Evolutionary conservation across 2,888 invertebrate genomes (phyloP), one percentile per base, ranked within the genome.

Genomic region (Anthoptus insignis): DNA sequence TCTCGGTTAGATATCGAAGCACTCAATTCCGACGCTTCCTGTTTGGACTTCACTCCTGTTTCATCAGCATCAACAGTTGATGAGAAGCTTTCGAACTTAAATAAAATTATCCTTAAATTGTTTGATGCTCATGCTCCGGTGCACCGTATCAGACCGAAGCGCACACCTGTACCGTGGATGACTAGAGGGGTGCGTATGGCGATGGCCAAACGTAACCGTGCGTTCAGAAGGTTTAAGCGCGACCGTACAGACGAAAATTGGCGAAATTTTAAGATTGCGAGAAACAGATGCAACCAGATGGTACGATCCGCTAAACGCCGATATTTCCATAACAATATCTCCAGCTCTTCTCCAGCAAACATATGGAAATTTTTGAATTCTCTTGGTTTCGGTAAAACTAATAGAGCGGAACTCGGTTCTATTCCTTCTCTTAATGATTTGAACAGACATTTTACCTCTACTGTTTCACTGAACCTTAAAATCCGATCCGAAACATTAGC

Each of bases 281-380:
- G n/a, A n/a, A n/a, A n/a, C n/a, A n/a, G n/a, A n/a, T n/a, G n/a
- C n/a, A n/a, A n/a, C n/a, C n/a, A n/a, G n/a, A n/a, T n/a, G n/a
- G n/a, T n/a, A n/a, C n/a, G 59, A 14, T 22, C 52, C 3, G 59
- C 59, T 19, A 59, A 59, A 16, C 50, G 59, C 13, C 59, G 50
- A 7, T 37, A 59, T 22, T 22, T 50, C 14, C 29, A 50, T 16
- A 19, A 13, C 1, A 24, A 37, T 29, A 16, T 59, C 6, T 24
- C 3, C 7, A 16, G 9, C 2, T 32, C 32, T 32, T 32, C 32
- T 32, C 32, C 32, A 11, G 32, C 9, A 4, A 9, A 32, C 11
- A 32, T 32, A 4, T 32, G 32, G 32, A 7, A 7, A 7, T 32
- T 32, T 32, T 9, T 32, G 27, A 27, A 32, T 11, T 32, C 32